A percentile compares a stretch with the other conserved stretches of the same genome.
phyloP scores from a whole-genome alignment of 2,113 vertebrate genomes.

The Narcine bancroftii region DNA sequence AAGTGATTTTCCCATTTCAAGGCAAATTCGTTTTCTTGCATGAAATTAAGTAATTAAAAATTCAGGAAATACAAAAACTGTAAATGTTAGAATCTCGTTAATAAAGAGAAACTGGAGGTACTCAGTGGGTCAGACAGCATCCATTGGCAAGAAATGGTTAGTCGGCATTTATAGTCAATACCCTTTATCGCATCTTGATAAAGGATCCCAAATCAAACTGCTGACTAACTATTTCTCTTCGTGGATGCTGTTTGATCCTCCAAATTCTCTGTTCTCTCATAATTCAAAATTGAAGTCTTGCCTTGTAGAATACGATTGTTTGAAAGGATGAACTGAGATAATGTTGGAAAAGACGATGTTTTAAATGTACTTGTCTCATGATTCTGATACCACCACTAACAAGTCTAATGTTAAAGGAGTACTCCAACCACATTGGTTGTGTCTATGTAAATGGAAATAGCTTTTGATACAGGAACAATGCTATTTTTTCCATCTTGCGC shows the following conservation, averaged over 20 bases:
- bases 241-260: too few relatives aligned
- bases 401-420: slow-evolving; percentile 45
- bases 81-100: too few relatives aligned
- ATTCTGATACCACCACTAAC: slow-evolving; percentile 44
- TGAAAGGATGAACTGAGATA: background rate
- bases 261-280: too few relatives aligned
- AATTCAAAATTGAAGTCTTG: background rate
- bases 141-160: too few relatives aligned
- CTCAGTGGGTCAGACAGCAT: too few relatives aligned
- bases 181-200: too few relatives aligned
- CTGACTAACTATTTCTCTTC: too few relatives aligned
- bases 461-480: slow-evolving; percentile 26
- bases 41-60: too few relatives aligned
- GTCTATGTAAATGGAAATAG: background rate
- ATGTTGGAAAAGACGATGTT: background rate
- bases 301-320: background rate
- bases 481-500: slow-evolving; percentile 7
- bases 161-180: too few relatives aligned
- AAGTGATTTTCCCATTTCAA: background rate
- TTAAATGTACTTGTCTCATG: slow-evolving; percentile 32
- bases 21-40: background rate
- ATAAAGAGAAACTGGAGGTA: too few relatives aligned
- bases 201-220: too few relatives aligned
- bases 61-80: too few relatives aligned
- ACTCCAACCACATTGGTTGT: slow-evolving; percentile 14